These are phyloP conservation scores for Oscarella lobularis DNA, from an alignment of 37 sponge, comb jelly and placozoan genomes.

Conservation along the genomic window DNA sequence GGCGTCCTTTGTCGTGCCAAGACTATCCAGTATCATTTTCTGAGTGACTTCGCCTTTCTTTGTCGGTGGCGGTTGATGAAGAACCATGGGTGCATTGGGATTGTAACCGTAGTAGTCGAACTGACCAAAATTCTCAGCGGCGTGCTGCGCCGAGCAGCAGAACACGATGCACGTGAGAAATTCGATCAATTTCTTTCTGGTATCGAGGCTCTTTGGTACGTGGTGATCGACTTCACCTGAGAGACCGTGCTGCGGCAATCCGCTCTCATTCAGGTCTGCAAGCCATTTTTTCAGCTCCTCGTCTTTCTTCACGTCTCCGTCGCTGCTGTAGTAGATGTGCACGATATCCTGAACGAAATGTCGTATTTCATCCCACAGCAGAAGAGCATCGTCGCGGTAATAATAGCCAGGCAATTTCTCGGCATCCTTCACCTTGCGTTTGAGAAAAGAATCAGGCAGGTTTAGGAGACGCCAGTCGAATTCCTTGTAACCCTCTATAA, in stretches of 20 bases:
- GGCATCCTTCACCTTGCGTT: too few species aligned
- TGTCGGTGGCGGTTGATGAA: slow-evolving; percentile 32
- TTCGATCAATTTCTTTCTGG: slow-evolving; percentile 21
- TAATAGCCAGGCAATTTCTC: too few species aligned
- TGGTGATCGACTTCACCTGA: slow-evolving; percentile 8
- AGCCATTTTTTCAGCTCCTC: too few species aligned
- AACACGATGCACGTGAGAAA: slow-evolving; percentile 43
- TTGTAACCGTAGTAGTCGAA: slow-evolving; percentile 35
- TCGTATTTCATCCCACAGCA: too few species aligned
- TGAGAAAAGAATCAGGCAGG: too few species aligned
- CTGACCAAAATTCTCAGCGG: slow-evolving; percentile 72
- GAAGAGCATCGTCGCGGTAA: too few species aligned
- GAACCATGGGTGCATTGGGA: slow-evolving; percentile 45
- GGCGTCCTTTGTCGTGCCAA: slow-evolving; percentile 18
- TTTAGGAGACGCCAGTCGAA: too few species aligned
- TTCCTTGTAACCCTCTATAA: too few species aligned
- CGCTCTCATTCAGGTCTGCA: too few species aligned
- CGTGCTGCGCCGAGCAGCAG: slow-evolving; percentile 34
- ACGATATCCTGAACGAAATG: too few species aligned
- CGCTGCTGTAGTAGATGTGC: too few species aligned
- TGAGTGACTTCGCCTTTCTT: slow-evolving; percentile 26
- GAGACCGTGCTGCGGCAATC: not conserved
- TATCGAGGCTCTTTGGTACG: slow-evolving; percentile 21
- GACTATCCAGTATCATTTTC: slow-evolving; percentile 15
- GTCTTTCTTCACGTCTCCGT: too few species aligned